Evolutionary conservation across 2,113 vertebrate species (phyloP).

Genomic region (Ceyx melanurus): DNA sequence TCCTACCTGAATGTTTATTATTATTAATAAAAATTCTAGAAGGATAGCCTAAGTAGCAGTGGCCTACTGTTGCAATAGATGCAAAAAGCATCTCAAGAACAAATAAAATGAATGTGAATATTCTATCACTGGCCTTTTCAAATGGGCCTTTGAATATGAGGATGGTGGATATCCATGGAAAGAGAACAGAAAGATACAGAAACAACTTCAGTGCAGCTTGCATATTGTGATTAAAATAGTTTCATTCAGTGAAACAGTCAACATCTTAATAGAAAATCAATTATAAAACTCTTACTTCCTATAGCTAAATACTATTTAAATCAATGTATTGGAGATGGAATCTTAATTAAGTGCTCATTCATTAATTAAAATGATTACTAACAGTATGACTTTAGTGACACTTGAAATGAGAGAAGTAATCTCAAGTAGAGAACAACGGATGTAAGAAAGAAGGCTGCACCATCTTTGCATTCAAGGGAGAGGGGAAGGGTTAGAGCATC

Average conservation of each 20-base stretch:
- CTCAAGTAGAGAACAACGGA: not conserved
- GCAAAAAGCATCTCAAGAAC: not conserved
- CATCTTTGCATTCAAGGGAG: not conserved
- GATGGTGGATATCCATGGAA: not conserved
- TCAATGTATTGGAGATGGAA: no score
- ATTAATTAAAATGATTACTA: conserved; percentile 52
- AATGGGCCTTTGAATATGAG: not conserved
- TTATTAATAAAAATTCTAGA: not conserved
- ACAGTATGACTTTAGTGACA: not conserved
- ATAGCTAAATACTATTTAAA: not conserved
- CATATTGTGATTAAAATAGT: conserved; percentile 18
- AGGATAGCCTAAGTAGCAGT: not conserved
- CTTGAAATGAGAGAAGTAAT: not conserved
- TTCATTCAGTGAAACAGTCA: conserved; percentile 9
- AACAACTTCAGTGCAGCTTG: not conserved
- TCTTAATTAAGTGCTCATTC: not conserved
- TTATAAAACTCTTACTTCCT: conserved; percentile 16
- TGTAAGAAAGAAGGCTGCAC: not conserved
- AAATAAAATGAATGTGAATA: not conserved
- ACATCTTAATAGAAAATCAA: conserved; percentile 54
- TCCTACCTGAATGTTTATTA: not conserved
- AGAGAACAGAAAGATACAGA: not conserved
- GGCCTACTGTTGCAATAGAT: not conserved
- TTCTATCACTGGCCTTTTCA: not conserved
- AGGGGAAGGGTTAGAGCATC: not conserved